Conservation (phyloP, 1,140 invertebrate species). For the Cherax destructor region DNA sequence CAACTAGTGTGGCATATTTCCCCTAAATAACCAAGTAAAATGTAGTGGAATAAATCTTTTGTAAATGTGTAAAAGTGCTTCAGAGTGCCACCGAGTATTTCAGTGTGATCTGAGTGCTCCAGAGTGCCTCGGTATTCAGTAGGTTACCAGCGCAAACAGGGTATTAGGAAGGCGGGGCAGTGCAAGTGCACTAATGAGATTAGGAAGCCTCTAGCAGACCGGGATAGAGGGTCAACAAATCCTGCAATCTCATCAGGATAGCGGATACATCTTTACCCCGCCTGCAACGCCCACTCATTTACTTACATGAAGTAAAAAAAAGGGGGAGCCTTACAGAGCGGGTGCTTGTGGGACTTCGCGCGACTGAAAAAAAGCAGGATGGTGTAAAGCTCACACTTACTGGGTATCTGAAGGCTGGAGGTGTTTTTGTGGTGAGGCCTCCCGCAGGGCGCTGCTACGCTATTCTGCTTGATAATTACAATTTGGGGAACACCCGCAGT, state of each 20-base stretch:
- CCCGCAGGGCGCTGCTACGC: too few relatives aligned
- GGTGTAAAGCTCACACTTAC: not conserved
- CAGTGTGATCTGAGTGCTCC: too few relatives aligned
- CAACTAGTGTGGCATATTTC: too few relatives aligned
- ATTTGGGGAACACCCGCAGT: too few relatives aligned
- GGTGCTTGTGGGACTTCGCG: not conserved
- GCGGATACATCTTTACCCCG: not conserved
- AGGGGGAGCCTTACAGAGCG: not conserved
- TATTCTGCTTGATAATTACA: too few relatives aligned
- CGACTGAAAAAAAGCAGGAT: not conserved
- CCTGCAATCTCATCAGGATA: not conserved
- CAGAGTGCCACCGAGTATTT: too few relatives aligned
- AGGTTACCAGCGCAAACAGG: too few relatives aligned
- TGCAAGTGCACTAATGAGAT: constrained; percentile 14
- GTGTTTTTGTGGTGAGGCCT: too few relatives aligned
- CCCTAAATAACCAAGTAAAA: too few relatives aligned
- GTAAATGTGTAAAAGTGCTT: too few relatives aligned
- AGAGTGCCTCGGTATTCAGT: too few relatives aligned
- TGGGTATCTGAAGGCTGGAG: not conserved
- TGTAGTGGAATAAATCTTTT: too few relatives aligned
- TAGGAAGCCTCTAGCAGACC: not conserved
- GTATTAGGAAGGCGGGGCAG: constrained; percentile 3
- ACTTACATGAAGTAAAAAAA: constrained; percentile 25
- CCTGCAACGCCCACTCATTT: constrained; percentile 39
- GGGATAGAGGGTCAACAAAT: not conserved